Conservation (phyloP, 2,113 vertebrate genomes). For the Psammodynastes pulverulentus region DNA sequence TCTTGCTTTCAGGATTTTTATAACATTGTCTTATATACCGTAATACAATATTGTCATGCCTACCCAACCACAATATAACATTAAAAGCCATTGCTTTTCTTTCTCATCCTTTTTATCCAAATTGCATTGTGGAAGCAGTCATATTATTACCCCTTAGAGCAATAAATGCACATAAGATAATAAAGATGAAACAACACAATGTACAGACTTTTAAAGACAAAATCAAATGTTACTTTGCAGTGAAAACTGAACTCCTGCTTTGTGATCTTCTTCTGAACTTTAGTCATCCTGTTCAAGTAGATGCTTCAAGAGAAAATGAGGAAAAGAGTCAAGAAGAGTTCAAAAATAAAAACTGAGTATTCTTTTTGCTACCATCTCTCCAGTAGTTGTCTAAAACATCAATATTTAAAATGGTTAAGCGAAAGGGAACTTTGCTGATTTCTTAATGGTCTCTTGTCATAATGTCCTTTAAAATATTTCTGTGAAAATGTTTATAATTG, state of each 20-base stretch:
- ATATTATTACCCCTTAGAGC: neutral
- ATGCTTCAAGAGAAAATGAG: constrained; percentile 57
- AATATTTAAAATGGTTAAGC: constrained; percentile 11
- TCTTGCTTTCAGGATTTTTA: neutral
- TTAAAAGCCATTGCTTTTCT: neutral
- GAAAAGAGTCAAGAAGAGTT: constrained; percentile 48
- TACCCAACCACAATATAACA: neutral
- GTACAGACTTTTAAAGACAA: neutral
- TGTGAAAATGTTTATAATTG: neutral
- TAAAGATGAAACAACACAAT: neutral
- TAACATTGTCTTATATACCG: too few relatives aligned
- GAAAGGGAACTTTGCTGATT: constrained; percentile 14
- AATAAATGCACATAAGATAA: neutral
- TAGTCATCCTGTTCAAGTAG: constrained; percentile 64
- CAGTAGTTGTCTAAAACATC: neutral
- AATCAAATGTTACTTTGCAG: constrained; percentile 61
- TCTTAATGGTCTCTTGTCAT: neutral
- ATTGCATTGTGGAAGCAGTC: neutral
- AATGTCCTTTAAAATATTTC: neutral
- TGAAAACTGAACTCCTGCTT: constrained; percentile 76
- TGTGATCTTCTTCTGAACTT: constrained; percentile 84
- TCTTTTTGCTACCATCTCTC: constrained; percentile 25
- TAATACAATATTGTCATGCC: neutral
- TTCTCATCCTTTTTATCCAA: neutral
- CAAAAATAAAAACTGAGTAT: neutral